phyloP scores from a whole-genome alignment of 2,888 invertebrate genomes.

The Caenorhabditis sp. region DNA sequence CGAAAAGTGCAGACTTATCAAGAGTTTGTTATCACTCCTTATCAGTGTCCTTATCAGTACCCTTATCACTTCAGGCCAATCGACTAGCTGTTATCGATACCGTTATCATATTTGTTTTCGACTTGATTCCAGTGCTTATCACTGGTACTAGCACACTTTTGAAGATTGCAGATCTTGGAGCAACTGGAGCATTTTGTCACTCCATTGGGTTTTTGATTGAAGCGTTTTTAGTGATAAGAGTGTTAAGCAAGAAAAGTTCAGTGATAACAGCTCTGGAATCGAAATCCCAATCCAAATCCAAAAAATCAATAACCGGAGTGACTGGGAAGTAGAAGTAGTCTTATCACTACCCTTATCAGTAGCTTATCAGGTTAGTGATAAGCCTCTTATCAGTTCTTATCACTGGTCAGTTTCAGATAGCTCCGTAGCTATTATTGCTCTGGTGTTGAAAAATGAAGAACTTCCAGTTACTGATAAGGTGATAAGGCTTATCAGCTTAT shows the following conservation, averaged over 20 bases:
- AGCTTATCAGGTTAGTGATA: no score
- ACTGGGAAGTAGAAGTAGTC: no score
- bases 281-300: no score
- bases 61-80: conserved; percentile 35
- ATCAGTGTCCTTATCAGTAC: no score
- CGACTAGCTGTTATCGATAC: conserved; percentile 17
- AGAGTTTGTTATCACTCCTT: conserved; percentile 3
- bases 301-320: not conserved
- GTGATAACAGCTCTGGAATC: not conserved
- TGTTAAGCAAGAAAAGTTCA: not conserved
- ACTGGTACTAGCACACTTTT: not conserved
- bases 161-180: conserved; percentile 6
- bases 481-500: no score
- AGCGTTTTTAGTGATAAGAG: not conserved
- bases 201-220: conserved; percentile 18
- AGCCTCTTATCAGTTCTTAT: no score
- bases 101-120: conserved; percentile 11
- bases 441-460: no score
- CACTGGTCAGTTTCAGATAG: no score
- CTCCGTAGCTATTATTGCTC: no score
- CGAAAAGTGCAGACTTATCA: conserved; percentile 5
- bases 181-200: not conserved
- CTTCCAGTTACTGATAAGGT: no score
- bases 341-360: no score
- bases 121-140: not conserved